Base-by-base conservation (phyloP, 2,888 invertebrate genomes). In the Lasioglossum zephyrum region DNA sequence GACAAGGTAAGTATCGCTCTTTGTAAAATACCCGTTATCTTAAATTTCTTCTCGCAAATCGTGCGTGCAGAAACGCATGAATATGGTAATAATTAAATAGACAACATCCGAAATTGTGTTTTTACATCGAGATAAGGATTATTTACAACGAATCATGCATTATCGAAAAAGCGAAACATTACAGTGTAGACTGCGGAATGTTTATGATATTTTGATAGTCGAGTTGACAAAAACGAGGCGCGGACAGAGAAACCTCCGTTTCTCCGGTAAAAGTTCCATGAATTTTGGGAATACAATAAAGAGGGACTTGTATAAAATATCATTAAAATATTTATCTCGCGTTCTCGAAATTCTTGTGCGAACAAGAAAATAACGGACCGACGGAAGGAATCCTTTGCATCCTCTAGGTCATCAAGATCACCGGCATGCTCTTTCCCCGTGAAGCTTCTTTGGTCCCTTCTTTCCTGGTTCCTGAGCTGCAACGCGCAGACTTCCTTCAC, bases 361-460 rank as follows among this genome's bases (percentile, higher is more conserved):
- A 22, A 22, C 41, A 11, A 22, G 73, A 6, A 47, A 49, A 31
- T 18, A 18, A 18, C 16, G 18, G 49, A 11, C 53, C 6, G 41
- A 8, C 70, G 57, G 70, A 79, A 53, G 72, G 78, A 77, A 72
- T 63, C 39, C 39, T 73, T 60, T 76, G 31, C 75, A 60, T 85
- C 73, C 31, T n/a, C 13, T 53, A 60, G 80, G 72, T 88, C 82
- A 81, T 63, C 74, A 47, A 63, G 79, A 73, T 88, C 77, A 77
- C 4, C n/a, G 39, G 69, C 44, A 47, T 73, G 86, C 69, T 75
- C 63, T 88, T 86, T 86, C 86, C 76, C 44, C 85, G 49, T 76
- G 44, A 53, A 69, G 57, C 69, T 60, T 9, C 39, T n/a, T 53
- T 9, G 36, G 18, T 70, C 57, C 47, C 18, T 36, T 69, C 79